Conservation (phyloP, 1,140 invertebrate genomes). For the Laodelphax striatellus region DNA sequence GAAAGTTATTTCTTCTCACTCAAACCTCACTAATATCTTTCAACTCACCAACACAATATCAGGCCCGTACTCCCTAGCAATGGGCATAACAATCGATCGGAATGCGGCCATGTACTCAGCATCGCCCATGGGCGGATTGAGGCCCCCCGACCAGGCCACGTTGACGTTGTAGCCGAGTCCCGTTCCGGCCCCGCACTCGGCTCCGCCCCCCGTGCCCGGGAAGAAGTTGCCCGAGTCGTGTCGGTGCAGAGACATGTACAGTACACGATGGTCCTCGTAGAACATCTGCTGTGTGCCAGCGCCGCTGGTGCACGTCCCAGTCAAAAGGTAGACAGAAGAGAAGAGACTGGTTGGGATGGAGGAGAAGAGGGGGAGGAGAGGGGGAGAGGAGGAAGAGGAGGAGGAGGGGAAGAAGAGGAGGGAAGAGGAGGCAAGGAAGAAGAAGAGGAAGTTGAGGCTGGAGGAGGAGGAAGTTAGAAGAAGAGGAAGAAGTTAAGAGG, state of each 20-base stretch:
- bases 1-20: too few species aligned
- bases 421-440: too few species aligned
- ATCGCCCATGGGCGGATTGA: slow-evolving; percentile 88
- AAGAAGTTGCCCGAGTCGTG: slow-evolving; percentile 99
- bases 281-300: slow-evolving; percentile 99
- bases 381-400: too few species aligned
- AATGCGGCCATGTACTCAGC: slow-evolving; percentile 97
- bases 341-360: too few species aligned
- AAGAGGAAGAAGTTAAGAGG: too few species aligned
- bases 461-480: too few species aligned
- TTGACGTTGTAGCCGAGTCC: slow-evolving; percentile 97
- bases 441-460: too few species aligned
- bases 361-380: too few species aligned
- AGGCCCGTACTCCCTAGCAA: slow-evolving; percentile 43
- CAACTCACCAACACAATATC: background rate
- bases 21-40: too few species aligned
- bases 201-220: slow-evolving; percentile 88
- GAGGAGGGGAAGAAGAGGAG: too few species aligned
- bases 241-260: slow-evolving; percentile 96
- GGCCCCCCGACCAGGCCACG: slow-evolving; percentile 86
- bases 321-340: slow-evolving; percentile 32
- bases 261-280: slow-evolving; percentile 86
- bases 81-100: slow-evolving; percentile 82
- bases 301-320: slow-evolving; percentile 96
- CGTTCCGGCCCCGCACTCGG: slow-evolving; percentile 80